These are phyloP conservation scores for Apodemus agrarius DNA, from an alignment of 2,797 vertebrate species.

Conservation along the genomic window DNA sequence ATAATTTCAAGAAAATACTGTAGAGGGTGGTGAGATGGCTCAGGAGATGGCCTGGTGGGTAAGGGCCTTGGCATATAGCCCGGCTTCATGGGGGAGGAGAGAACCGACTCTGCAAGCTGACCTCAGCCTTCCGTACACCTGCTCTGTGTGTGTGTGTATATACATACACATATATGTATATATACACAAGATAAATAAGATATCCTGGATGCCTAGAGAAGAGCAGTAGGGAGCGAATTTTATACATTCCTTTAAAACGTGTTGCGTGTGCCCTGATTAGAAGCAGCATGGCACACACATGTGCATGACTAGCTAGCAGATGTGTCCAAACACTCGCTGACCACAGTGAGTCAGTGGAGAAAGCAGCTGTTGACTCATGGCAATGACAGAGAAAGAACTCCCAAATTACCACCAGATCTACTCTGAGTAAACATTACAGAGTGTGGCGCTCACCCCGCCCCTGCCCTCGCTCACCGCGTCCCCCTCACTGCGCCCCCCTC, in stretches of 20 bases:
- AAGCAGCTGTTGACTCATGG: conserved; percentile 54
- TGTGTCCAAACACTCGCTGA: neutral
- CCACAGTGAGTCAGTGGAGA: conserved; percentile 71
- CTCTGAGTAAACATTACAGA: conserved; percentile 12
- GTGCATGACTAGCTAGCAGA: conserved; percentile 5
- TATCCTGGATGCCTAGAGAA: neutral
- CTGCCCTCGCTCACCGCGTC: neutral
- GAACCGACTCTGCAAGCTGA: too few species aligned
- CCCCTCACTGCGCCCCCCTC: too few species aligned
- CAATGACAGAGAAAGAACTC: conserved; percentile 47
- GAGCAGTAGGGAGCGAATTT: conserved; percentile 11
- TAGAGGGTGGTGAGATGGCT: neutral
- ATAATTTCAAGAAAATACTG: conserved; percentile 14
- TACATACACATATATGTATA: neutral
- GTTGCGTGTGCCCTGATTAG: conserved; percentile 18
- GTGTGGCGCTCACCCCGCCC: neutral
- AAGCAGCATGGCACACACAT: neutral
- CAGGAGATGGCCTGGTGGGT: neutral
- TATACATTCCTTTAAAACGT: conserved; percentile 1
- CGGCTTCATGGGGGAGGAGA: neutral
- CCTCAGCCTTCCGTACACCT: neutral
- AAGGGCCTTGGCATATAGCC: too few species aligned
- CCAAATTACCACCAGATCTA: conserved; percentile 5
- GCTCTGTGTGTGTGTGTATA: too few species aligned
- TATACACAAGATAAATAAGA: neutral